Percentiles rank a stretch among this genome's conserved stretches.
phyloP scores from a whole-genome alignment of 2,797 vertebrate genomes.

The Poeciliopsis presidionis region DNA sequence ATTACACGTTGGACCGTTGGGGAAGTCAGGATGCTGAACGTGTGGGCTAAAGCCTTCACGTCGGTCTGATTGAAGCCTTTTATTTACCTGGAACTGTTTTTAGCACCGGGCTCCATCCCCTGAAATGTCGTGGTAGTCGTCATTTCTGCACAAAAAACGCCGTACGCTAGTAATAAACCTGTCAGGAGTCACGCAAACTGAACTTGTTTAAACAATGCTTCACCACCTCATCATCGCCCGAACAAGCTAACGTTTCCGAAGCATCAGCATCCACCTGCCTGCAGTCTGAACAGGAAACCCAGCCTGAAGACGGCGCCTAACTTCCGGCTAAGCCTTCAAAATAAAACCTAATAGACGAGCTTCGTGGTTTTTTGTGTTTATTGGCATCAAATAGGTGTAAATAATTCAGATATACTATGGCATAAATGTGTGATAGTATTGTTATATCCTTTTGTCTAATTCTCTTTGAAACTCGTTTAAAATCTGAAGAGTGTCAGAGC shows the following conservation, averaged over 20 bases:
- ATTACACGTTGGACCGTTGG: background rate
- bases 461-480: background rate
- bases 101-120: conserved; percentile 82
- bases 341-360: conserved; percentile 22
- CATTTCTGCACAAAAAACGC: conserved; percentile 64
- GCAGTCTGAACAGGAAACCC: conserved; percentile 18
- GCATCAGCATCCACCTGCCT: conserved; percentile 67
- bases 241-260: conserved; percentile 48
- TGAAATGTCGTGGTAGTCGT: conserved; percentile 83
- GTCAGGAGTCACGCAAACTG: conserved; percentile 16
- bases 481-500: background rate
- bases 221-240: conserved; percentile 73
- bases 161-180: conserved; percentile 22
- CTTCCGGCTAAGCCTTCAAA: conserved; percentile 47
- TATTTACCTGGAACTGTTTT: conserved; percentile 84
- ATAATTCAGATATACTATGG: too few species aligned
- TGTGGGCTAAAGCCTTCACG: conserved; percentile 35
- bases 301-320: rapidly evolving
- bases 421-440: background rate
- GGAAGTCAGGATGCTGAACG: conserved; percentile 28
- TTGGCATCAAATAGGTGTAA: too few species aligned
- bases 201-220: conserved; percentile 47
- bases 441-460: background rate
- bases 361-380: too few species aligned
- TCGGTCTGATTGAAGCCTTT: conserved; percentile 35